These are phyloP conservation scores for Ctenomys sociabilis DNA, from an alignment of 2,113 vertebrate genomes.

Conservation along the genomic window DNA sequence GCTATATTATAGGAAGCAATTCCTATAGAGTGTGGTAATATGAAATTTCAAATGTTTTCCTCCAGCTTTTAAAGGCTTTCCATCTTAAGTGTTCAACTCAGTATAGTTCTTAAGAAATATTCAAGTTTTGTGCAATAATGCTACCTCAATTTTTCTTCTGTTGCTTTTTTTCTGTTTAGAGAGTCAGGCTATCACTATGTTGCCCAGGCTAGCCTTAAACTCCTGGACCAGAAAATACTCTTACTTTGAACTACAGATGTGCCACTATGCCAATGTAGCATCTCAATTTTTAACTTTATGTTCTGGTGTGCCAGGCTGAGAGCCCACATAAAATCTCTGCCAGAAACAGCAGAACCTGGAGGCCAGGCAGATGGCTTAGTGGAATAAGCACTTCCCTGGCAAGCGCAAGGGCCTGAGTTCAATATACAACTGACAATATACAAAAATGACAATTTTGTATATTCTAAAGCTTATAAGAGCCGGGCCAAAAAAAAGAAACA, in stretches of 20 bases:
- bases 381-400: too few species aligned
- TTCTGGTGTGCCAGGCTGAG: not conserved
- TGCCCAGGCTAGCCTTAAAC: not conserved
- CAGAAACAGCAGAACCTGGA: too few species aligned
- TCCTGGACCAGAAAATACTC: not conserved
- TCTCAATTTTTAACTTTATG: not conserved
- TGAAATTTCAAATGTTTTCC: not conserved
- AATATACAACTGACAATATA: too few species aligned
- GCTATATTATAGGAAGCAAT: not conserved
- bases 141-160: not conserved
- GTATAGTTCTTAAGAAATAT: constrained; percentile 24
- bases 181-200: not conserved
- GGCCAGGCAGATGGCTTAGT: too few species aligned
- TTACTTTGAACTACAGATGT: not conserved
- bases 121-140: not conserved
- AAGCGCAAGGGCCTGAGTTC: too few species aligned
- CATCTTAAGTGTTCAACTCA: constrained; percentile 12
- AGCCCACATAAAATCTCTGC: not conserved
- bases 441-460: constrained; percentile 37
- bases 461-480: constrained; percentile 34
- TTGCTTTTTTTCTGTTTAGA: not conserved
- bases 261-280: not conserved
- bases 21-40: not conserved
- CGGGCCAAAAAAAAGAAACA: too few species aligned
- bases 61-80: not conserved